Conservation (phyloP, 2,113 vertebrate genomes). For the Aplodontia rufa region DNA sequence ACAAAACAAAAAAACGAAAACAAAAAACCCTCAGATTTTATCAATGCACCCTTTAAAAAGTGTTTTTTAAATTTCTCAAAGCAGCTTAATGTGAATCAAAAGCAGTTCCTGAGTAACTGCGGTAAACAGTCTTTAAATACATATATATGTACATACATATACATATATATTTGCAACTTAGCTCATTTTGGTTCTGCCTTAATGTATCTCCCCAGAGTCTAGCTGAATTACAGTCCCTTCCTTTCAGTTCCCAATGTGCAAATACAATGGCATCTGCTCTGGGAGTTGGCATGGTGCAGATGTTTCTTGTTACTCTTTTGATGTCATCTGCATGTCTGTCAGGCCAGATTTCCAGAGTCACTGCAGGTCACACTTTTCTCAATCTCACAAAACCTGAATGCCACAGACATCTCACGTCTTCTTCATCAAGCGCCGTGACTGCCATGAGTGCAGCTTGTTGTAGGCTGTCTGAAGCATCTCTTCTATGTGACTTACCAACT, state of each 20-base stretch:
- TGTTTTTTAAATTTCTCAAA: constrained; percentile 83
- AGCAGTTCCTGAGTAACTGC: constrained; percentile 91
- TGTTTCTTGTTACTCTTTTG: constrained; percentile 68
- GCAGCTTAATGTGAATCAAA: constrained; percentile 89
- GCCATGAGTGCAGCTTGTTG: constrained; percentile 97
- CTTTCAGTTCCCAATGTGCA: constrained; percentile 83
- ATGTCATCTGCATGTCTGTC: constrained; percentile 77
- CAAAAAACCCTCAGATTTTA: constrained; percentile 74
- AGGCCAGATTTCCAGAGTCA: constrained; percentile 83
- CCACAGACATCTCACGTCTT: constrained; percentile 91
- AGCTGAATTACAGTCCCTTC: constrained; percentile 81
- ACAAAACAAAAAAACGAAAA: background rate
- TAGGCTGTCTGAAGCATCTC: constrained; percentile 98
- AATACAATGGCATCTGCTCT: constrained; percentile 83
- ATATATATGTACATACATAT: constrained; percentile 33
- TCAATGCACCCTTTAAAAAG: constrained; percentile 85
- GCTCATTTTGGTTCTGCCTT: constrained; percentile 87
- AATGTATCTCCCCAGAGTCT: constrained; percentile 82
- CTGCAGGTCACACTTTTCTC: constrained; percentile 74
- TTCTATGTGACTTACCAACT: constrained; percentile 96
- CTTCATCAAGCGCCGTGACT: constrained; percentile 95
- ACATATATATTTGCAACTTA: constrained; percentile 79
- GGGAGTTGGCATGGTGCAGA: constrained; percentile 80
- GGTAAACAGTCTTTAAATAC: constrained; percentile 87
- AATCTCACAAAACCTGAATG: constrained; percentile 72